Evolutionary conservation across 1,140 invertebrate genomes (phyloP), one percentile per base, ranked within the genome.

Genomic region (Monochamus saltuarius): DNA sequence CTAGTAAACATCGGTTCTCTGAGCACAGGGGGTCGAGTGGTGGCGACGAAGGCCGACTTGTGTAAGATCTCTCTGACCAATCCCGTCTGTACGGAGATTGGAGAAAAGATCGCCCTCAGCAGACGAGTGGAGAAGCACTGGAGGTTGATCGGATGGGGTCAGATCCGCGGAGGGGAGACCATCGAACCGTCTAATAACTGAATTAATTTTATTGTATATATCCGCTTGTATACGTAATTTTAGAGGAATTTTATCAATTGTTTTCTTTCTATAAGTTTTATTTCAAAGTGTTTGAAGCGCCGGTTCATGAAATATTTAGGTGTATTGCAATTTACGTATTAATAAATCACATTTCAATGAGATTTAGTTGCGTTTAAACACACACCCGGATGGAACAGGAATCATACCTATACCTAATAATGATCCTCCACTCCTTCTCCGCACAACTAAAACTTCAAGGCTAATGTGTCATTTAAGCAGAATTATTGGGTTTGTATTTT

Each of bases 1-100:
- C 86, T 99, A 79, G 95, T 99, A 0, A 99, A 99, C 79, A 99
- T 99, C 77, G 98, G 98, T 7, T 99, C 97, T 0, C 79, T 99
- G 45, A 99, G 97, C 62, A 99, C 97, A 17, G 98, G 98, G 45
- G 97, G 97, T 4, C 83, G 95, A 68, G 97, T 99, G 1, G 81
- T 95, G 22, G 97, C 96, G 19, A 97, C 98, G 0, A 98, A 92
- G 75, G 94, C 89, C 68, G 97, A 99, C 88, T 89, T 99, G 76
- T 97, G 97, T 3, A 99, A 99, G 78, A 98, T 99, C 59, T 89
- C 91, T 39, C 83, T 99, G 19, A 98, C 94, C 11, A 96, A 91
- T 79, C 98, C 98, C 2, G 98, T 99, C 0, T 99, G 98, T 76
- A 99, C 97, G 22, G 97, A 99, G 80, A 88, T 98, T 61, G 94